Conservation (phyloP, 2,888 invertebrate genomes). For the Amphimallon solstitiale region DNA sequence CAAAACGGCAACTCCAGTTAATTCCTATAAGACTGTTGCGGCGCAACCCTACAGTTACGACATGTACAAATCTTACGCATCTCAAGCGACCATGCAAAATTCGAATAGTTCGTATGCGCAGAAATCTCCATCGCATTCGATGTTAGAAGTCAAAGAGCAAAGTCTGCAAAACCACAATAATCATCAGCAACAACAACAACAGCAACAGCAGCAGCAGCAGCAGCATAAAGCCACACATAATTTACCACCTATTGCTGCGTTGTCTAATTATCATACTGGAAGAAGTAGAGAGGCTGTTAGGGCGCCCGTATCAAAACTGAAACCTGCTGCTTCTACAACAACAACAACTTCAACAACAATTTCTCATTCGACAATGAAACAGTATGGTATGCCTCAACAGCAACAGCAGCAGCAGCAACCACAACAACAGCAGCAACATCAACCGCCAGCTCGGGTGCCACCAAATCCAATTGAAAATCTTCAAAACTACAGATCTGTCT, state of each 20-base stretch:
- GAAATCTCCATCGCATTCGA: neutral
- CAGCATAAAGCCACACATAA: conserved; percentile 62
- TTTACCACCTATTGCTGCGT: conserved; percentile 66
- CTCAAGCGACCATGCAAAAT: conserved; percentile 4
- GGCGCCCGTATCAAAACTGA: conserved; percentile 8
- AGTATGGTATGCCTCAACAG: conserved; percentile 35
- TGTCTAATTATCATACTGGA: conserved; percentile 65
- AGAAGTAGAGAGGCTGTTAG: conserved; percentile 49
- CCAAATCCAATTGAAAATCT: conserved; percentile 39
- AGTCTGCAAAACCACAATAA: conserved; percentile 1
- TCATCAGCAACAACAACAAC: conserved; percentile 26
- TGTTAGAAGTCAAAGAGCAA: conserved; percentile 6
- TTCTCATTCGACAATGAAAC: conserved; percentile 36
- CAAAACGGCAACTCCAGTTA: conserved; percentile 21
- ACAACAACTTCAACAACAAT: conserved; percentile 40
- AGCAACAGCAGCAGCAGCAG: conserved; percentile 41
- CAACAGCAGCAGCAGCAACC: conserved; percentile 40
- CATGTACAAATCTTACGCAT: conserved; percentile 23
- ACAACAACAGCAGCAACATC: conserved; percentile 41
- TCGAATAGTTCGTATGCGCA: neutral
- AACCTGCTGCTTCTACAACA: conserved; percentile 36
- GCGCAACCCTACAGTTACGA: conserved; percentile 40
- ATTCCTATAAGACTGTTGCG: conserved; percentile 38
- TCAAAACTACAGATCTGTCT: conserved; percentile 23
- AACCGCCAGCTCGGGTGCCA: conserved; percentile 42